Percentiles rank a stretch among this genome's conserved stretches.
Evolutionary conservation across 2,113 vertebrate genomes (phyloP).

Genomic region (Gulo gulo): DNA sequence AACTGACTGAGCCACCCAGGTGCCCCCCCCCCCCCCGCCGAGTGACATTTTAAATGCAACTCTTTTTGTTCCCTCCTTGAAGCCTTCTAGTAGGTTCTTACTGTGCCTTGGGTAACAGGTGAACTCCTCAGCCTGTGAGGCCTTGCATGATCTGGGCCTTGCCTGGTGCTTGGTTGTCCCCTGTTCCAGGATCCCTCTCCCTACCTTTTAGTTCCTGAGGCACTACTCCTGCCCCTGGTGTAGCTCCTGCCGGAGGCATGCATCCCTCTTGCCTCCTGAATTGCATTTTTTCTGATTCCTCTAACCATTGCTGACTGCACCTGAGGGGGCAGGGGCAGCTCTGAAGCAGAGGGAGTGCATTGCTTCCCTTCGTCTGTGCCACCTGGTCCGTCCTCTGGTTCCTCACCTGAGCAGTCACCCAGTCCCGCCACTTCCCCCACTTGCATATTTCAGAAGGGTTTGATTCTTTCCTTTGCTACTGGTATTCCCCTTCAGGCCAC

Average conservation of each 20-base stretch:
- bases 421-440: background rate
- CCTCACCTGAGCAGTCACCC: background rate
- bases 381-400: background rate
- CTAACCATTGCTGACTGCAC: background rate
- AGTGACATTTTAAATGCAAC: background rate
- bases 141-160: background rate
- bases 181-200: accelerated
- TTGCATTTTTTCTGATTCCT: background rate
- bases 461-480: background rate
- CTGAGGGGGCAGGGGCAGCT: background rate
- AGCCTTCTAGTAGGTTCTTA: background rate
- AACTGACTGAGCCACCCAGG: background rate
- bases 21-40: background rate
- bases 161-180: background rate
- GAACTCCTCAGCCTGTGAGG: background rate
- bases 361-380: background rate
- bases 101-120: background rate
- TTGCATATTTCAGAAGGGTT: background rate
- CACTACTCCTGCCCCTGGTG: no score
- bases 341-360: background rate
- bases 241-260: accelerated
- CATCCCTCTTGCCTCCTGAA: background rate
- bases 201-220: background rate
- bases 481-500: background rate
- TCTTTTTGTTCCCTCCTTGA: background rate